These are phyloP conservation scores for Zosterops pallidus DNA, from an alignment of 2,113 vertebrate genomes.

Conservation along the genomic window DNA sequence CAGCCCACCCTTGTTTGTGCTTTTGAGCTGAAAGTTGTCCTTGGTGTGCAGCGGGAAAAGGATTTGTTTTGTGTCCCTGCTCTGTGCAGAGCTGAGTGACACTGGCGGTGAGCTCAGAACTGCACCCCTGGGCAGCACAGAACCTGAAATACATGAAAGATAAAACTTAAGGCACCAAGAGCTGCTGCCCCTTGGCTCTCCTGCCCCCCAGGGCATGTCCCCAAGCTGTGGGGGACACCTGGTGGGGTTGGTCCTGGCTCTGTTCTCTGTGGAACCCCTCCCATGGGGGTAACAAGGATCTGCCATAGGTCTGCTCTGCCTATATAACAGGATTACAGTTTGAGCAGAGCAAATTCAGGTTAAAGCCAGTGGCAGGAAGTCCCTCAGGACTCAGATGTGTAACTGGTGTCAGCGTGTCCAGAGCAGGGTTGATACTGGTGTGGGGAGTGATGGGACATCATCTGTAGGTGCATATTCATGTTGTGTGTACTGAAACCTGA, in stretches of 20 bases:
- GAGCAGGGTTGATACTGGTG: not conserved
- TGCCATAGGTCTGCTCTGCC: not conserved
- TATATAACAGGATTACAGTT: not conserved
- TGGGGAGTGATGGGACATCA: not conserved
- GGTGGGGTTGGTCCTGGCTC: not conserved
- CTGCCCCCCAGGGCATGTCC: not conserved
- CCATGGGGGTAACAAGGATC: not conserved
- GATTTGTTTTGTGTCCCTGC: too few relatives aligned
- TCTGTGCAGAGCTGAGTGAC: too few relatives aligned
- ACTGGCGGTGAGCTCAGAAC: not conserved
- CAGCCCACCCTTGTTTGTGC: too few relatives aligned
- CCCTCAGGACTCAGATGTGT: not conserved
- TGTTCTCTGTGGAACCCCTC: not conserved
- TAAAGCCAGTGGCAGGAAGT: not conserved
- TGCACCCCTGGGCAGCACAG: not conserved
- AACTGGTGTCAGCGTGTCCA: not conserved
- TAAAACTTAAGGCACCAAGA: not conserved
- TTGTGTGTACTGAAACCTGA: not conserved
- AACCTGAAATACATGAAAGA: not conserved
- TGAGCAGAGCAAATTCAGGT: not conserved
- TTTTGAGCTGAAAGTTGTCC: too few relatives aligned
- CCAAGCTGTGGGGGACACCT: not conserved
- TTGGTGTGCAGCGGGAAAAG: too few relatives aligned
- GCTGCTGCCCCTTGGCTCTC: not conserved
- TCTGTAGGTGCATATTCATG: accelerated